These are phyloP conservation scores for Lanius collurio DNA, from an alignment of 2,113 vertebrate species.

Conservation along the genomic window DNA sequence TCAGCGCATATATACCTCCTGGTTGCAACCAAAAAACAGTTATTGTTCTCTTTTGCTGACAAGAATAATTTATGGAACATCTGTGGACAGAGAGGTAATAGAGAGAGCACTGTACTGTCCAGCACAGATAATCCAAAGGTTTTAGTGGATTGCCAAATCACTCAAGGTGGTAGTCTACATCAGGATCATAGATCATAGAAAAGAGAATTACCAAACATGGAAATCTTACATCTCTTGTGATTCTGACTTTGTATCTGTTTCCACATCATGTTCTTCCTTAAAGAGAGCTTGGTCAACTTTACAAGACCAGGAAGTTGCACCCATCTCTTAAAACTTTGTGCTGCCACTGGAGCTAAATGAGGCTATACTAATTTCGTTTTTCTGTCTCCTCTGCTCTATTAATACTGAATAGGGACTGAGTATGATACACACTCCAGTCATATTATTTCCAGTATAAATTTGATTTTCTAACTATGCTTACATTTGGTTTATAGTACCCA, in stretches of 20 bases:
- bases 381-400: neutral
- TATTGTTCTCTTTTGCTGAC: neutral
- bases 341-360: neutral
- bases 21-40: neutral
- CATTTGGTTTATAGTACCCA: neutral
- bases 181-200: neutral
- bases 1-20: neutral
- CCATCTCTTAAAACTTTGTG: neutral
- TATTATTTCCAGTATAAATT: neutral
- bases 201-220: neutral
- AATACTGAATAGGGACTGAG: neutral
- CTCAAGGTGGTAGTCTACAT: neutral
- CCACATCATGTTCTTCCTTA: neutral
- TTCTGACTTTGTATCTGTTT: neutral
- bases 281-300: neutral
- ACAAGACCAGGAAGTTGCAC: too few species aligned
- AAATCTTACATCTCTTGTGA: neutral
- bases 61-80: neutral
- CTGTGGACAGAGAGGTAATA: neutral
- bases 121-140: neutral
- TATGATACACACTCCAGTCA: neutral
- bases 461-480: neutral
- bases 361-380: neutral
- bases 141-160: neutral
- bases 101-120: neutral